Evolutionary conservation across 2,113 vertebrate genomes (phyloP), one percentile per base, ranked within the genome.

Genomic region (Atlantisia rogersi): DNA sequence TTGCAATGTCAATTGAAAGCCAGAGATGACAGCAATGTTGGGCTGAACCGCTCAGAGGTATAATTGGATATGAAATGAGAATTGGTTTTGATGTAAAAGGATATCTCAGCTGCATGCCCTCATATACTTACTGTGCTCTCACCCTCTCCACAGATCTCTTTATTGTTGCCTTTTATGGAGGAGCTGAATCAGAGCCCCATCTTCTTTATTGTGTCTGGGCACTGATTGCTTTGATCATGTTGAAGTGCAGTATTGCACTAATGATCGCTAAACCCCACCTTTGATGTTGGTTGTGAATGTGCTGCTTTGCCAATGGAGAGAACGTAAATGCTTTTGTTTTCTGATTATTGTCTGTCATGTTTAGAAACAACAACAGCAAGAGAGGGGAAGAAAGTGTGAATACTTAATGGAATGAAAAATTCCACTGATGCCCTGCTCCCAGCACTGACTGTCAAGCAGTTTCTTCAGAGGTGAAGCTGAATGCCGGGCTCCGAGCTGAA

Each of bases 321-420:
- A 94, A 91, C 6, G 16, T 64, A 95, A 91, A 95, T 65, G 68
- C 56, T 87, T 93, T 96, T 95, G 70, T 89, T 95, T 95, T 92
- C 64, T 90, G 68, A 88, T 96, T 94, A 81, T 83, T 91, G 50
- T 89, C 65, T 95, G 75, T 88, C 78, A 91, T 75, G 71, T 81
- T 89, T 88, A 89, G 71, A 95, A 87, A 89, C 42, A 95, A 88
- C 82, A 93, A 56, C 64, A 79, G 52, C 63, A 83, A 82, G 65
- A 44, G 5, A 50, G 70, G 59, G 29, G 44, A 69, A 84, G 64
- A 96, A 90, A 90, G 46, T 90, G 65, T 82, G 63, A 95, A 96
- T 58, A 75, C 46, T 80, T 92, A 87, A 82, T 31, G 29, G 44
- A 83, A 76, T 76, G 39, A 83, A 92, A 89, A 83, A 75, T 73